These are phyloP conservation scores for Meriones psammophilus DNA, from an alignment of 2,797 vertebrate species.

Conservation along the genomic window DNA sequence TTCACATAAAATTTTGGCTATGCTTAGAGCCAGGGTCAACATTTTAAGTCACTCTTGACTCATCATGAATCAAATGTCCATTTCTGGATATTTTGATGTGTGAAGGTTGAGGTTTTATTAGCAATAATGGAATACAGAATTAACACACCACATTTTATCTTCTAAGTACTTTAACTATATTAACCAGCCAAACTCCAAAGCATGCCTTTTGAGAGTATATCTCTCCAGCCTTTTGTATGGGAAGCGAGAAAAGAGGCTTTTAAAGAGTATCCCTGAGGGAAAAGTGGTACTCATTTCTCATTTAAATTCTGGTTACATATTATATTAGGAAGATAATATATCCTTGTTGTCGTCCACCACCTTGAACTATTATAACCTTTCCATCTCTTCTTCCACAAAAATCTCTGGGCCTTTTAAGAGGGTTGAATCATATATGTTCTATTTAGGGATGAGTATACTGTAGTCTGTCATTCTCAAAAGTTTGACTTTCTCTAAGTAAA, in stretches of 20 bases:
- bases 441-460: background rate
- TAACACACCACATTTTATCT: constrained; percentile 61
- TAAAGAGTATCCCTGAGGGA: background rate
- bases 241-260: background rate
- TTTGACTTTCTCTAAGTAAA: background rate
- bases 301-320: constrained; percentile 4
- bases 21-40: constrained; percentile 83
- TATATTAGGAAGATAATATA: background rate
- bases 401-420: background rate
- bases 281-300: background rate
- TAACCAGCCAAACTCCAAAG: constrained; percentile 38
- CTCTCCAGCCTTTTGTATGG: background rate
- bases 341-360: too few species aligned
- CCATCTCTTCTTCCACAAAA: background rate
- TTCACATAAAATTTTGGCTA: constrained; percentile 82
- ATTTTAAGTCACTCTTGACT: constrained; percentile 85
- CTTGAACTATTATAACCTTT: background rate
- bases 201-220: background rate
- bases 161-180: constrained; percentile 49
- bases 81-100: constrained; percentile 81
- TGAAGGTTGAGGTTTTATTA: constrained; percentile 81
- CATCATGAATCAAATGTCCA: constrained; percentile 83
- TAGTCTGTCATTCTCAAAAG: background rate
- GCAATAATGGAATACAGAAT: constrained; percentile 74
- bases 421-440: background rate